Evolutionary conservation across 2,113 vertebrate species (phyloP).

Genomic region (Mesembrinibis cayennensis): DNA sequence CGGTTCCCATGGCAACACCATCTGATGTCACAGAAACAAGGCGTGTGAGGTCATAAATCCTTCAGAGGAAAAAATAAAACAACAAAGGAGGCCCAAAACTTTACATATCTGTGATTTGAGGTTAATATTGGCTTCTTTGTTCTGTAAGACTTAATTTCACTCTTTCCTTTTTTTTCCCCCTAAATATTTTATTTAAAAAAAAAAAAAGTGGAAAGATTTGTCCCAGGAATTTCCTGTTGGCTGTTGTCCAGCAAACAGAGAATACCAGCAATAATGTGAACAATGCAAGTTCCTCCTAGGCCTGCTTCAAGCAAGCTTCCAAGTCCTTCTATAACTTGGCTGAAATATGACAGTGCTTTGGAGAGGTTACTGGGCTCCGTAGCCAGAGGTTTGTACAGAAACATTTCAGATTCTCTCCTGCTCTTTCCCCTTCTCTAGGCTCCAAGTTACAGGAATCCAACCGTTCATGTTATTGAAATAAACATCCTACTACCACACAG

Average conservation of each 20-base stretch:
- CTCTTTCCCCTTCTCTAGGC: not conserved
- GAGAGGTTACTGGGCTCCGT: not conserved
- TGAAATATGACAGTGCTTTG: not conserved
- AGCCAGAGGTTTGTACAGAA: not conserved
- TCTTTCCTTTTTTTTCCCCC: not conserved
- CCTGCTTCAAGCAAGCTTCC: not conserved
- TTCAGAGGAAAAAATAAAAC: slow-evolving; percentile 30
- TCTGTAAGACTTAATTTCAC: not conserved
- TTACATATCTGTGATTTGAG: not conserved
- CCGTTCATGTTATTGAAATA: not conserved
- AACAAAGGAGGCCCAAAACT: not conserved
- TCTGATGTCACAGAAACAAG: slow-evolving; percentile 71
- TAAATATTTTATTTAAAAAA: not conserved
- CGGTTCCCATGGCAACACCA: slow-evolving; percentile 44
- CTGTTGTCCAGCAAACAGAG: slow-evolving; percentile 46
- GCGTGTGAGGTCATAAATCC: slow-evolving; percentile 77
- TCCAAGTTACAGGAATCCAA: not conserved
- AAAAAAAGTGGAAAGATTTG: slow-evolving; percentile 63
- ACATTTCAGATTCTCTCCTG: not conserved
- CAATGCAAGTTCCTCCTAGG: slow-evolving; percentile 44
- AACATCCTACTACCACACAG: not conserved
- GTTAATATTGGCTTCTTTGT: not conserved
- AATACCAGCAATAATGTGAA: slow-evolving; percentile 54
- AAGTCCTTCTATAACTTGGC: not conserved
- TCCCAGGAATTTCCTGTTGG: slow-evolving; percentile 79